Conservation (phyloP, 1,140 invertebrate genomes). For the Zeugodacus cucurbitae region DNA sequence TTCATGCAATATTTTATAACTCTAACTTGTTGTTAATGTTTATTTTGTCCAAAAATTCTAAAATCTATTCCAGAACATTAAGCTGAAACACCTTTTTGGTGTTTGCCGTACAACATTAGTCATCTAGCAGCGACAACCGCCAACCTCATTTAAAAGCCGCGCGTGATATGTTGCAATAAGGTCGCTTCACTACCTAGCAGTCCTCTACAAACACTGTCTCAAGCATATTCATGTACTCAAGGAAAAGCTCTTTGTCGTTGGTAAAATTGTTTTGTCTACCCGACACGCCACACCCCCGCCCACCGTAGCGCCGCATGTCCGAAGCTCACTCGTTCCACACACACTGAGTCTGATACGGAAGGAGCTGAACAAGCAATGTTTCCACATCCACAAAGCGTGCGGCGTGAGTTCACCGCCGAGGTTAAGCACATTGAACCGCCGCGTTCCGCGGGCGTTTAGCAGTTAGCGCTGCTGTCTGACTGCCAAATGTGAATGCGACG, state of each 20-base stretch:
- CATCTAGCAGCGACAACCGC: not conserved
- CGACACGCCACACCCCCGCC: not conserved
- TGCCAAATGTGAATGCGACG: not conserved
- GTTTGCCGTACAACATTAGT: not conserved
- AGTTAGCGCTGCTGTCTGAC: not conserved
- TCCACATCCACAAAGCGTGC: conserved; percentile 17
- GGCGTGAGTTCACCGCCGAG: conserved; percentile 14
- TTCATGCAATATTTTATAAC: too few species aligned
- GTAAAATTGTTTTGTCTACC: not conserved
- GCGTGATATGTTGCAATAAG: not conserved
- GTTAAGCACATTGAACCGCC: not conserved
- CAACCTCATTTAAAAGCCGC: not conserved
- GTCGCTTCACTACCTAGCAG: not conserved
- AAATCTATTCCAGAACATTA: too few species aligned
- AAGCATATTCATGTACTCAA: not conserved
- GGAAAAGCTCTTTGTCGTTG: not conserved
- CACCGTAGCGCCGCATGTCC: not conserved
- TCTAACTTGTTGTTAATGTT: too few species aligned
- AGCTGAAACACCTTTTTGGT: not conserved
- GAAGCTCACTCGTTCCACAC: not conserved
- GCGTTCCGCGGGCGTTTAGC: not conserved
- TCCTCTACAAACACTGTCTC: not conserved
- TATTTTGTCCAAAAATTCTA: too few species aligned
- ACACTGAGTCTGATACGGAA: not conserved
- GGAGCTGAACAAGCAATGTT: not conserved